Evolutionary conservation across 2,888 invertebrate species (phyloP).

Genomic region (Pristionchus fissidentatus): DNA sequence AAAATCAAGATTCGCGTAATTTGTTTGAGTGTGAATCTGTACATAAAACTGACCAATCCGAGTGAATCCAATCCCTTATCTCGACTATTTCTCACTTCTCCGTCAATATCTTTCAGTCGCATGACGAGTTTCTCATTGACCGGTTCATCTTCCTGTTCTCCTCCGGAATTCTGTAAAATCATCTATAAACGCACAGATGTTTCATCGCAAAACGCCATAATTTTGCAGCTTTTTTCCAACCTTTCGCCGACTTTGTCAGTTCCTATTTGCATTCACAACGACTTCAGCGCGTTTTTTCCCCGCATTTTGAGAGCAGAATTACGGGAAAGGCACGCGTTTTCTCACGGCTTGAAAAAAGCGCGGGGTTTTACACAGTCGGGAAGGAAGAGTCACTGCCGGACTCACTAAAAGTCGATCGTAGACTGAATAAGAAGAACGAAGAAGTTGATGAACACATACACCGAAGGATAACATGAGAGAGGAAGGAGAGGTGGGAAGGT

Average conservation of each 20-base stretch:
- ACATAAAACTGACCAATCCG: conserved; percentile 7
- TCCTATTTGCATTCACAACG: background rate
- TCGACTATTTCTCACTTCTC: conserved; percentile 28
- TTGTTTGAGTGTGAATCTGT: background rate
- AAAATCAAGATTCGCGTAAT: too few species aligned
- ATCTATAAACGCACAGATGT: background rate
- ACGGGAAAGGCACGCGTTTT: conserved; percentile 2
- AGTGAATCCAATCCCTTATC: conserved; percentile 4
- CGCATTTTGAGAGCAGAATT: background rate
- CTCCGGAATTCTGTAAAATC: background rate
- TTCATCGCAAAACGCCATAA: background rate
- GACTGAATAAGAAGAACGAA: conserved; percentile 2
- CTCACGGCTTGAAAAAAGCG: background rate
- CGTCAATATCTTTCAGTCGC: conserved; percentile 38
- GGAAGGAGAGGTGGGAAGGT: background rate
- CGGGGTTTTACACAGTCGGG: background rate
- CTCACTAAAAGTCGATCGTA: background rate
- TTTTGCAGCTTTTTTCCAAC: background rate
- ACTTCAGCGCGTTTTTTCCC: background rate
- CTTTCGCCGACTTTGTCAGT: background rate
- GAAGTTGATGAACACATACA: conserved; percentile 37
- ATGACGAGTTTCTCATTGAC: conserved; percentile 20
- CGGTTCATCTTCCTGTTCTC: conserved; percentile 38
- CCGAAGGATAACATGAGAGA: conserved; percentile 34
- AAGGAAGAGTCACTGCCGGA: background rate